Evolutionary conservation across 2,113 vertebrate genomes (phyloP), one percentile per base, ranked within the genome.

Genomic region (Neopipo cinnamomea): DNA sequence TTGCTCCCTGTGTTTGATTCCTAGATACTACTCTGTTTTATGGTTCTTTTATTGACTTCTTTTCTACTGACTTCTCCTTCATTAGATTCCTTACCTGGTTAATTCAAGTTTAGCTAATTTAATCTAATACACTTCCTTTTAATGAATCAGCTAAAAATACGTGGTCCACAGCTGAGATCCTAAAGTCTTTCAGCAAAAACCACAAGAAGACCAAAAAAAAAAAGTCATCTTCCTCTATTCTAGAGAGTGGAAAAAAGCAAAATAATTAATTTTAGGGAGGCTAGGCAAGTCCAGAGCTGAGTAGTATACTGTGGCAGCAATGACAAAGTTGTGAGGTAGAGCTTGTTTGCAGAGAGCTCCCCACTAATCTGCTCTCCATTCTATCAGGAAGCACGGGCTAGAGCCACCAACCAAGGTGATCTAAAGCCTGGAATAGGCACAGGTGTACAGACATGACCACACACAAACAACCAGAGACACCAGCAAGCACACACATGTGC

Each of bases 401-500:
- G 53, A 82, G n/a, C 23, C 28, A 14, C 33, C 31, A 22, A 55
- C 31, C 59, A 28, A 6, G 31, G 9, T n/a, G 24, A 49, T 63
- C 28, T 65, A 6, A 52, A 52, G 42, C 39, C 25, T 28, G 15
- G 13, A 25, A 23, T 19, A 47, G 73, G 59, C 23, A 22, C 58
- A 42, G 30, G 16, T 13, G 2, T 1, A 3, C 14, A 56, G 65
- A 50, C 35, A 1, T 8, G 12, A 62, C 27, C 1, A 2, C 5
- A 8, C 28, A 21, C 18, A 8, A 58, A 55, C 28, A 25, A 21
- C 7, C 31, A 42, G 39, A 28, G 33, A 18, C 28, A 21, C 39
- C 28, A 63, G 6, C 39, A 42, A 27, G 62, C 62, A 0, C 58
- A 42, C 5, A 2, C 35, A 4, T 7, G 7, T 41, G 22, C 23